Evolutionary conservation across 37 sponge, comb jelly and placozoan genomes (phyloP).

Genomic region (Tethya wilhelma): DNA sequence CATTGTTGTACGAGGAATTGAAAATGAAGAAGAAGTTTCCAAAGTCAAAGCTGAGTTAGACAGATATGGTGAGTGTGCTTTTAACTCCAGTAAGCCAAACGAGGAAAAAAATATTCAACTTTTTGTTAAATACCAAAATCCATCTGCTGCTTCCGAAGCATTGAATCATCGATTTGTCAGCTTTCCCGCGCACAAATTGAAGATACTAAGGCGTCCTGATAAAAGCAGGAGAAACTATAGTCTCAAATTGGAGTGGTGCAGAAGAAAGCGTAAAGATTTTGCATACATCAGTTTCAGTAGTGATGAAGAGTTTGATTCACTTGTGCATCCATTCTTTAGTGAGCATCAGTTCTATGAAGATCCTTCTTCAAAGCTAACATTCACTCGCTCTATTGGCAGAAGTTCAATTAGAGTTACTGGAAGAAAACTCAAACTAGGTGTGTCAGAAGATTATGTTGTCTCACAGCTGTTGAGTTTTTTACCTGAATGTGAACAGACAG

Average conservation of each 20-base stretch:
- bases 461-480: neutral
- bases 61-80: slow-evolving; percentile 16
- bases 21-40: neutral
- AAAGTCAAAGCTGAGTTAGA: neutral
- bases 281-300: slow-evolving; percentile 40
- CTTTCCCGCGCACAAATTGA: neutral
- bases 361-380: neutral
- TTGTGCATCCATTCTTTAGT: neutral
- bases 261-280: slow-evolving; percentile 44
- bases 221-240: neutral
- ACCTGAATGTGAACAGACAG: neutral
- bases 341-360: neutral
- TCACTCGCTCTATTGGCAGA: neutral
- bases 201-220: neutral
- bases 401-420: neutral
- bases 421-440: neutral
- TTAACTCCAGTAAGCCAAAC: neutral
- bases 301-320: neutral
- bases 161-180: neutral
- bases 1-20: slow-evolving; percentile 30
- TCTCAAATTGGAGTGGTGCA: slow-evolving; percentile 56
- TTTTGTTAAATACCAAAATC: slow-evolving; percentile 42
- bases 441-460: neutral
- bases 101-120: neutral
- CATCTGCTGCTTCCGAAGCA: slow-evolving; percentile 34